Evolutionary conservation across 2,888 invertebrate genomes (phyloP).

Genomic region (Cremastinae sp.): DNA sequence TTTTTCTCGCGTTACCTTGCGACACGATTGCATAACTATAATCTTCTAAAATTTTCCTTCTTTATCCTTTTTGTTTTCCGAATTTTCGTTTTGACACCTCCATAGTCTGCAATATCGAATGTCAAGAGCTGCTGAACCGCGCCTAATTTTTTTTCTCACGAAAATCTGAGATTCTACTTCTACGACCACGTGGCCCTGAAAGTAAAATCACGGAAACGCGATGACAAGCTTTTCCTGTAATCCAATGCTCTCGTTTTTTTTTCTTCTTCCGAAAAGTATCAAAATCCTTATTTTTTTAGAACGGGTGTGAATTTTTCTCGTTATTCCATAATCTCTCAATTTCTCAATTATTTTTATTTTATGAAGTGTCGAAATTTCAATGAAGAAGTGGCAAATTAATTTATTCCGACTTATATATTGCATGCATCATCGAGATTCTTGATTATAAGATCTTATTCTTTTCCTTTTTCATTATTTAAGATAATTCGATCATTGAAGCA

Average conservation of each 20-base stretch:
- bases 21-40: not conserved
- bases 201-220: conserved; percentile 26
- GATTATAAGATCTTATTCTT: not conserved
- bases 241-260: not conserved
- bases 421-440: not conserved
- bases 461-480: conserved; percentile 30
- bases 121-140: conserved; percentile 22
- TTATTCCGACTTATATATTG: no score
- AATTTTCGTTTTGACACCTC: not conserved
- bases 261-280: no score
- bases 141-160: conserved; percentile 29
- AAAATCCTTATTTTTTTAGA: no score
- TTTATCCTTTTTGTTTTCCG: not conserved
- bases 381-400: no score
- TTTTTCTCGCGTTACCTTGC: not conserved
- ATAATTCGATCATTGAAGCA: no score
- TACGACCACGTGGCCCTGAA: not conserved
- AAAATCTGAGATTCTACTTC: not conserved
- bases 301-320: no score
- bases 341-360: conserved; percentile 31
- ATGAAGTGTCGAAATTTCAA: no score
- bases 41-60: no score
- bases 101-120: conserved; percentile 5
- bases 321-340: not conserved
- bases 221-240: conserved; percentile 30